Evolutionary conservation across 2,888 invertebrate species (phyloP), one percentile per base, ranked within the genome.

Genomic region (Eueremaeus valkanovi): DNA sequence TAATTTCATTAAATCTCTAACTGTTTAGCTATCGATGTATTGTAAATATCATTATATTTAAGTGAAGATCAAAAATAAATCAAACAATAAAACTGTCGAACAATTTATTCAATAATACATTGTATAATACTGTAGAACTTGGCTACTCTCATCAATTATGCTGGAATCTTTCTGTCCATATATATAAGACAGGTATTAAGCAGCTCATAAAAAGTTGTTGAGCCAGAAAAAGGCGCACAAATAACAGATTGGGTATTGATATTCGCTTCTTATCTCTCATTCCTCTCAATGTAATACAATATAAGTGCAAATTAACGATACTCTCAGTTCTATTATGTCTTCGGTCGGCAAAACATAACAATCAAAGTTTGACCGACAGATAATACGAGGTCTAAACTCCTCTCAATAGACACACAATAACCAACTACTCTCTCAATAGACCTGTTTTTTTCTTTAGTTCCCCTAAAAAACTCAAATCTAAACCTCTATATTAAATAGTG

Each of bases 221-320:
- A 58, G 58, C 27, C 58, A 27, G 58, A 27, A 58, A 27, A 27
- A 58, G 58, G 58, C 29, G 27, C 27, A 58, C 21, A 27, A 58
- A 24, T 58, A 58, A 18, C 18, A 21, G n/a, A 8, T 18, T 51
- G 51, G 21, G 18, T 51, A 51, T 51, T 18, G 18, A 51, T 51
- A 51, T 51, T 51, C 6, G 5, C 18, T 18, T 51, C 21, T 51
- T 51, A 11, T 51, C 5, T 24, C 58, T 29, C n/a, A 58, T 24
- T 58, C 21, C 27, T 58, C 3, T 27, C 8, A 58, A 58, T 58
- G 11, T 27, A 27, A 58, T 29, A 18, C 9, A 51, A 51, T 51
- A 51, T 58, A 58, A 58, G 58, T 58, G 58, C 58, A 58, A 58
- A 58, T 58, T 58, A 58, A 58, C 21, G 58, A 58, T 8, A 24